phyloP scores from a whole-genome alignment of 2,888 invertebrate species.

The Stenoptilia bipunctidactyla region DNA sequence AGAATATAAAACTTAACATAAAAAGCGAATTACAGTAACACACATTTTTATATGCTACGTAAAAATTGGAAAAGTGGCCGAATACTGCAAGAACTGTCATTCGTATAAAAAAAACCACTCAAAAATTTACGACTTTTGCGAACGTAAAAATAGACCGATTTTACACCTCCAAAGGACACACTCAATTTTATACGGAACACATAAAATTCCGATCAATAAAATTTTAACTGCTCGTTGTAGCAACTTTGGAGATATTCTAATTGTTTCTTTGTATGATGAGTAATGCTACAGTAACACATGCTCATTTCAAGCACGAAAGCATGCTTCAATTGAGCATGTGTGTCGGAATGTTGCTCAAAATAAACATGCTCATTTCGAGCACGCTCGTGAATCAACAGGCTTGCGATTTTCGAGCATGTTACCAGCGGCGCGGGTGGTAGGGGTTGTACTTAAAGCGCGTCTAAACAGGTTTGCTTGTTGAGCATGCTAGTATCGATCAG shows the following conservation, averaged over 20 bases:
- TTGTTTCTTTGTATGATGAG: slow-evolving; percentile 11
- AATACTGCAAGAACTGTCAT: slow-evolving; percentile 43
- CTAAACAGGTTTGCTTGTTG: too few relatives aligned
- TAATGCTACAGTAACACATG: too few relatives aligned
- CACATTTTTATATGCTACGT: slow-evolving; percentile 24
- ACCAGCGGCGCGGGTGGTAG: too few relatives aligned
- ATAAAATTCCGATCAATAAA: slow-evolving; percentile 59
- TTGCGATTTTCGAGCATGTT: too few relatives aligned
- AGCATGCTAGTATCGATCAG: too few relatives aligned
- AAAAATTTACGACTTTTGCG: slow-evolving; percentile 41
- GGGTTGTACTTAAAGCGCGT: too few relatives aligned
- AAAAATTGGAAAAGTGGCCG: slow-evolving; percentile 23
- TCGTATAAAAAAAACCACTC: slow-evolving; percentile 53
- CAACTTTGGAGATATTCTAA: slow-evolving; percentile 30
- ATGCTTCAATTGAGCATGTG: too few relatives aligned
- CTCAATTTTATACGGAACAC: slow-evolving; percentile 45
- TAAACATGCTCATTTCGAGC: too few relatives aligned
- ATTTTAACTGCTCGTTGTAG: slow-evolving; percentile 41
- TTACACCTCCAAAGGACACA: slow-evolving; percentile 52
- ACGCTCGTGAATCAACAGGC: too few relatives aligned
- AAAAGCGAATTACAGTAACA: slow-evolving; percentile 27
- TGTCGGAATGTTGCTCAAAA: too few relatives aligned
- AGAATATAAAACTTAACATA: slow-evolving; percentile 27
- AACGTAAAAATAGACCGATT: slow-evolving; percentile 60
- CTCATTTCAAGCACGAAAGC: too few relatives aligned